These are phyloP conservation scores for Rhizoglyphus robini DNA, from an alignment of 1,140 invertebrate species.

Conservation along the genomic window DNA sequence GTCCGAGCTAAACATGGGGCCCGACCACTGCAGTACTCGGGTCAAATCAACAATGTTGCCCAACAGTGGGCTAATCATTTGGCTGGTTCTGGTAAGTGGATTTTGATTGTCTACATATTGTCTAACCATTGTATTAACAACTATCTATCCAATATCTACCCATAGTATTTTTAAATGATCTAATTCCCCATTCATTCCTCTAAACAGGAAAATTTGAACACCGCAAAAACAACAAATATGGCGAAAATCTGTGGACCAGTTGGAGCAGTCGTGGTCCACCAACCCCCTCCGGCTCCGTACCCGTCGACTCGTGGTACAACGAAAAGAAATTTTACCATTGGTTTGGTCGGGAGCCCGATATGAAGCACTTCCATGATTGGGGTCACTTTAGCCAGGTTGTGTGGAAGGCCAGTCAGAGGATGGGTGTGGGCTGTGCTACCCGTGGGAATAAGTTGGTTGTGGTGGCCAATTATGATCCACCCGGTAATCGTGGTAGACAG, in stretches of 20 bases:
- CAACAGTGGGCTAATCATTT: slow-evolving; percentile 7
- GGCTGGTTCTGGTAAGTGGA: slow-evolving; percentile 37
- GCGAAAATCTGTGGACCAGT: slow-evolving; percentile 47
- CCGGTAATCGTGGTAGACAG: slow-evolving; percentile 42
- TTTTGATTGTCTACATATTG: slow-evolving; percentile 42
- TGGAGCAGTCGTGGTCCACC: slow-evolving; percentile 26
- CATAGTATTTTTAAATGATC: neutral
- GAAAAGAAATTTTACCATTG: slow-evolving; percentile 35
- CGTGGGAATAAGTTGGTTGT: slow-evolving; percentile 6
- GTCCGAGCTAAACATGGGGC: slow-evolving; percentile 55
- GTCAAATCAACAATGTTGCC: neutral
- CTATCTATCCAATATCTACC: neutral
- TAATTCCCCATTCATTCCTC: neutral
- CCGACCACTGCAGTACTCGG: slow-evolving; percentile 42
- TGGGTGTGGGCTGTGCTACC: slow-evolving; percentile 43
- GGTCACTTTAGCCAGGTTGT: slow-evolving; percentile 20
- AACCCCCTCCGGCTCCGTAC: slow-evolving; percentile 10
- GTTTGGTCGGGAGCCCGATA: neutral
- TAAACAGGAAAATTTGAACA: slow-evolving; percentile 34
- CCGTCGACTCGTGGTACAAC: slow-evolving; percentile 26
- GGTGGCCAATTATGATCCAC: slow-evolving; percentile 28
- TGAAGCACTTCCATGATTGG: neutral
- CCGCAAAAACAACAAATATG: slow-evolving; percentile 36
- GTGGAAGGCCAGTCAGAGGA: slow-evolving; percentile 3
- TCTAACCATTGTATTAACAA: slow-evolving; percentile 61